Percentiles rank a stretch among this genome's conserved stretches.
Conservation (phyloP, 2,888 invertebrate genomes). For the Marasmarcha lunaedactyla region DNA sequence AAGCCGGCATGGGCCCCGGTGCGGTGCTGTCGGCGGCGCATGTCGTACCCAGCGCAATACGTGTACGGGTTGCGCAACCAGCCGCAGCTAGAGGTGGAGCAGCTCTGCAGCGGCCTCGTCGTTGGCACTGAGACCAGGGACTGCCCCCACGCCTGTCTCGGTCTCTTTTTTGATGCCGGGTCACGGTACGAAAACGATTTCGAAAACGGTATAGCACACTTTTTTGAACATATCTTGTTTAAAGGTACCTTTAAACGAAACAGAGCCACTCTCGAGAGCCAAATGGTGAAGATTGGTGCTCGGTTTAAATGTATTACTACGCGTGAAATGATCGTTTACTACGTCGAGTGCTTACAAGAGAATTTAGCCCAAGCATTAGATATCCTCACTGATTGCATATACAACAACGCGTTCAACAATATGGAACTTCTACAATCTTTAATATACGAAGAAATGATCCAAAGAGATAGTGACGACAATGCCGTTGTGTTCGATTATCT, state of each 20-base stretch:
- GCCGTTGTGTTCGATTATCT: constrained; percentile 46
- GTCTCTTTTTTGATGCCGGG: constrained; percentile 41
- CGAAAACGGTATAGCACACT: constrained; percentile 47
- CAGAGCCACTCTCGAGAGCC: constrained; percentile 86
- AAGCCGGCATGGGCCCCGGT: not conserved
- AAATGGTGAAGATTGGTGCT: constrained; percentile 95
- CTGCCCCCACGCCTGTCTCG: constrained; percentile 61
- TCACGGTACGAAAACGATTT: constrained; percentile 34
- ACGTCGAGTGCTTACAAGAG: constrained; percentile 90
- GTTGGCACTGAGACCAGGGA: constrained; percentile 94
- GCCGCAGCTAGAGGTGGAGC: not conserved
- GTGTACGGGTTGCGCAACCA: not conserved
- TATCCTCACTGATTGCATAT: constrained; percentile 93
- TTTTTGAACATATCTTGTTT: constrained; percentile 51
- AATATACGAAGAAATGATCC: constrained; percentile 40
- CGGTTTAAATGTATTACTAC: constrained; percentile 96
- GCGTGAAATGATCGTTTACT: constrained; percentile 95
- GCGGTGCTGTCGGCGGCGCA: not conserved
- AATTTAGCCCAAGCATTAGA: constrained; percentile 91
- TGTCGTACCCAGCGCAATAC: not conserved
- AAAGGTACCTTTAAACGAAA: constrained; percentile 79
- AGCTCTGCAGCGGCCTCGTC: constrained; percentile 83
- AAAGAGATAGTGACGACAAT: constrained; percentile 34
- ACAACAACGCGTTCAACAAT: constrained; percentile 75
- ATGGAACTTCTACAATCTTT: constrained; percentile 38